Evolutionary conservation across 2,113 vertebrate species (phyloP), one percentile per base, ranked within the genome.

Genomic region (Percopsis transmontana): DNA sequence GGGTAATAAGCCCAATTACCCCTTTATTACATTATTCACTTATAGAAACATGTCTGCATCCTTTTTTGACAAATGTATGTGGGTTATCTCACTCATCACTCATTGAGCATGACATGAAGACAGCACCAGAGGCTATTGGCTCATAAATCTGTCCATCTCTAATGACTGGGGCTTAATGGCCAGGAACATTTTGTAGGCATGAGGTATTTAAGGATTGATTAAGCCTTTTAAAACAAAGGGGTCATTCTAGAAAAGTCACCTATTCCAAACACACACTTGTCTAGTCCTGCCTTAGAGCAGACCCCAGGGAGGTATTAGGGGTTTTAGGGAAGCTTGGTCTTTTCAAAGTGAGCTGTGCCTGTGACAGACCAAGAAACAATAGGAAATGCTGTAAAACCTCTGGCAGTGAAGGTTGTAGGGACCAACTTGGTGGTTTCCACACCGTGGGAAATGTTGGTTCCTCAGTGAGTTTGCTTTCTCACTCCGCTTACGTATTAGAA

Each of bases 121-220:
- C 67, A 64, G 62, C 77, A 67, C 78, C 73, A 70, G 65, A 79
- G 85, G 88, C 84, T 80, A 76, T 79, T 68, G 70, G 85, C 75
- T 87, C 87, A 82, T 89, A 89, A 88, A 88, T 79, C 72, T 74
- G 77, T 86, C 68, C 57, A 45, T 75, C 68, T 85, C 82, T 86
- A 80, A 88, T 85, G 77, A 72, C 71, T 70, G 72, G 65, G 72
- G 72, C 70, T 85, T 70, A 77, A 82, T 82, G 81, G 85, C 77
- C 61, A 5, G 54, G 69, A 66, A 73, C 80, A 87, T 89, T 91
- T 86, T 84, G 76, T 50, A 71, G 69, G 72, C 81, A 82, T 91
- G 88, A 90, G 85, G 84, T 91, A 88, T 90, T 85, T 87, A 88
- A 82, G 81, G 85, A 87, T 85, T 87, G 78, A 90, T 85, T 83